phyloP scores from a whole-genome alignment of 2,113 vertebrate species.

The Sardina pilchardus region DNA sequence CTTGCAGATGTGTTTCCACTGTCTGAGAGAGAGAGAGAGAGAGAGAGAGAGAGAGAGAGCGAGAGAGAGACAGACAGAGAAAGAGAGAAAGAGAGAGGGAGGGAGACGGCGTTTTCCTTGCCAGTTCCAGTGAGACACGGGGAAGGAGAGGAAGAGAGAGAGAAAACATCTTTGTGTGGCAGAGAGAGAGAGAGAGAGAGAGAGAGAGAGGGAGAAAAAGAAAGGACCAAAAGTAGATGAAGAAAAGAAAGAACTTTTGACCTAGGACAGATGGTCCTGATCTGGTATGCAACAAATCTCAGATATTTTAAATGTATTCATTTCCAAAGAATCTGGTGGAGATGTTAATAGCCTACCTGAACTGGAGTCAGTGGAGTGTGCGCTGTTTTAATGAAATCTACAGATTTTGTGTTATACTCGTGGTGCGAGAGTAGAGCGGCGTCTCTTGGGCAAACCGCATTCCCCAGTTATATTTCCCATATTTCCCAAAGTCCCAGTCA shows the following conservation, averaged over 20 bases:
- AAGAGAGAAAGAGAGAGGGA: constrained; percentile 35
- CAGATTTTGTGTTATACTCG: neutral
- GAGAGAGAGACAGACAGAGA: neutral
- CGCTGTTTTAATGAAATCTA: neutral
- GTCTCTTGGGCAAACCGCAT: neutral
- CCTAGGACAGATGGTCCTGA: constrained; percentile 61
- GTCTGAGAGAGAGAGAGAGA: constrained; percentile 37
- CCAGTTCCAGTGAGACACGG: neutral
- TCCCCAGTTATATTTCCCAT: neutral
- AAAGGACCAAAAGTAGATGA: constrained; percentile 30
- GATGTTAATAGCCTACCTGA: neutral
- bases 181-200: neutral
- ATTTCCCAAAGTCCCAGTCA: neutral
- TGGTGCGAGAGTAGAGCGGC: neutral
- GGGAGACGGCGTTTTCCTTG: no score
- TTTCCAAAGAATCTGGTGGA: neutral
- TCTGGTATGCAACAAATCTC: constrained; percentile 29
- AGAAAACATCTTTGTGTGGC: no score
- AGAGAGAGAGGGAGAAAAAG: neutral
- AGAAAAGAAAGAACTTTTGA: constrained; percentile 49
- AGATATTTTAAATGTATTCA: neutral
- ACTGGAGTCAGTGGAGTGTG: neutral
- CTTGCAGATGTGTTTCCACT: constrained; percentile 69
- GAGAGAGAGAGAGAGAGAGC: neutral
- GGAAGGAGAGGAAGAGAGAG: neutral